These are phyloP conservation scores for Palloptera scutellata DNA, from an alignment of 2,888 invertebrate species.

Conservation along the genomic window DNA sequence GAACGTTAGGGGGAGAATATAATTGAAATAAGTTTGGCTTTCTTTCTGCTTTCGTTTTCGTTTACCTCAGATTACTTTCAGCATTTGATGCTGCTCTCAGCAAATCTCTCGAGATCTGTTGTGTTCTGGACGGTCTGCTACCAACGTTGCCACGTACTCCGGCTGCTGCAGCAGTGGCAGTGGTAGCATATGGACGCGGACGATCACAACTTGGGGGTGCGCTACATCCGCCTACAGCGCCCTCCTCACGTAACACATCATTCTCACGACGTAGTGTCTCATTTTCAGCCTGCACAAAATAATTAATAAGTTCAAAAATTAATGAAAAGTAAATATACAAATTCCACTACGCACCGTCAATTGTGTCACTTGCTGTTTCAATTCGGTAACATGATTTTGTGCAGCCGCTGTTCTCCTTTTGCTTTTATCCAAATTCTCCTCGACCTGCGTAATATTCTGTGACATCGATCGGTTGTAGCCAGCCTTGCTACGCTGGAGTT, in stretches of 20 bases:
- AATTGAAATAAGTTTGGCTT: not conserved
- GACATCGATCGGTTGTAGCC: conserved; percentile 68
- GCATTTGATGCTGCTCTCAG: conserved; percentile 72
- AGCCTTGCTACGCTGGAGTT: conserved; percentile 65
- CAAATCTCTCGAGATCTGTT: conserved; percentile 69
- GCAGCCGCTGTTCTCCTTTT: conserved; percentile 71
- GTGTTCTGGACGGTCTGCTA: conserved; percentile 63
- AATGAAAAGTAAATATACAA: not conserved
- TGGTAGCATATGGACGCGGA: conserved; percentile 30
- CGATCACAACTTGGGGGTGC: conserved; percentile 40
- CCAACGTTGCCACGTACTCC: conserved; percentile 51
- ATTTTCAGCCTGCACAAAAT: conserved; percentile 65
- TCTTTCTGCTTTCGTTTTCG: not conserved
- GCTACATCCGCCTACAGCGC: conserved; percentile 62
- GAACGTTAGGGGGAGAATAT: conserved; percentile 19
- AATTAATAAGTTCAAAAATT: not conserved
- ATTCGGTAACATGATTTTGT: conserved; percentile 70
- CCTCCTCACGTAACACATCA: conserved; percentile 64
- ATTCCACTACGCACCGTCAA: conserved; percentile 68
- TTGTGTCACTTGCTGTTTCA: conserved; percentile 75
- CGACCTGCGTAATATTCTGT: conserved; percentile 69
- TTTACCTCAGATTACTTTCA: conserved; percentile 72
- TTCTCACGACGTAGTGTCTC: conserved; percentile 67
- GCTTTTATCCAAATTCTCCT: conserved; percentile 69
- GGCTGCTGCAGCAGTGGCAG: conserved; percentile 37